Conservation (phyloP, 2,888 invertebrate genomes). For the Anarsia innoxiella region DNA sequence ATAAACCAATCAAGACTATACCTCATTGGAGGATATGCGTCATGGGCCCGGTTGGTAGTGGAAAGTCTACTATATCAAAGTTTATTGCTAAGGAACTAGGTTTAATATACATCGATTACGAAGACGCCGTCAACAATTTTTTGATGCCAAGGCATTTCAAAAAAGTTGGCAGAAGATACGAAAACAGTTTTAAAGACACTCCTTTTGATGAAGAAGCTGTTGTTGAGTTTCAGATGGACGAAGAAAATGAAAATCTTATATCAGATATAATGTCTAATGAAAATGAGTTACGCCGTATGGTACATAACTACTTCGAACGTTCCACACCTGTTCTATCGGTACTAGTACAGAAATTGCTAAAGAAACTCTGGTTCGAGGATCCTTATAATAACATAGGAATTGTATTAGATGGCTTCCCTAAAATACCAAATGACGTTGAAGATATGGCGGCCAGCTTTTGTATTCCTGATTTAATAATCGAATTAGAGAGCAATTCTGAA, state of each 20-base stretch:
- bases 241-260: conserved; percentile 43
- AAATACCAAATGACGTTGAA: conserved; percentile 67
- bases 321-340: conserved; percentile 58
- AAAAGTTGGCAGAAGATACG: conserved; percentile 56
- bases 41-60: conserved; percentile 71
- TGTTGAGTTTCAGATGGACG: conserved; percentile 48
- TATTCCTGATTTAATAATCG: conserved; percentile 76
- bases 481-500: conserved; percentile 53
- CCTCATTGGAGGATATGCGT: conserved; percentile 75
- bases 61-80: conserved; percentile 68
- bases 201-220: conserved; percentile 46
- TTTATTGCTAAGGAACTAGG: conserved; percentile 72
- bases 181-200: conserved; percentile 51
- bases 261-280: conserved; percentile 51
- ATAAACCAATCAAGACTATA: conserved; percentile 50
- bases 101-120: conserved; percentile 67
- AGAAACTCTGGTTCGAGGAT: conserved; percentile 68
- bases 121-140: conserved; percentile 42
- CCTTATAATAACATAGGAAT: conserved; percentile 68
- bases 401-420: conserved; percentile 78
- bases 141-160: conserved; percentile 58
- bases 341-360: conserved; percentile 57
- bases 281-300: conserved; percentile 43
- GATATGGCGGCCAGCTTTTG: conserved; percentile 63
- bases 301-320: conserved; percentile 66